Base-by-base conservation (phyloP, 2,113 vertebrate species). In the Elaphurus davidianus region DNA sequence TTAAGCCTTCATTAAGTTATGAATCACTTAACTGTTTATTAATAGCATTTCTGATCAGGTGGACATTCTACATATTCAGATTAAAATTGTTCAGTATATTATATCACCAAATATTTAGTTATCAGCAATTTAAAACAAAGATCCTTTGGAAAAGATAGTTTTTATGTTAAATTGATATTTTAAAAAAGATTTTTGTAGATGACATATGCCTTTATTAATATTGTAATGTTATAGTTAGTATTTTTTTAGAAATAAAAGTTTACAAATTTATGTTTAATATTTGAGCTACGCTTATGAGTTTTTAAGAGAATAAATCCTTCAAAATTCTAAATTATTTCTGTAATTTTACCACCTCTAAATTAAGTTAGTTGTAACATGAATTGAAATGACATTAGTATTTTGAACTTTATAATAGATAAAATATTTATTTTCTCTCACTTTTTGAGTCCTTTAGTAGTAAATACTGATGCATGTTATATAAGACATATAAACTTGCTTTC, bases 1-100 rank as follows among this genome's bases (percentile, higher is more conserved):
- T 97, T 97, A 96, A 98, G 91, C 79, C 76, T 98, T 1, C 4
- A 92, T 98, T 98, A 98, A 97, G 87, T 98, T 78, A 19, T 97
- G 97, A 98, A 98, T 98, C 82, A 97, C 93, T 97, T 98, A 98
- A 97, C 92, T 97, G 86, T 96, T 98, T 98, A 98, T 99, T 98
- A 98, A 98, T 98, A 96, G 96, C 96, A 90, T 96, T 94, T 97
- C 62, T 97, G 96, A 95, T 98, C 97, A 96, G 59, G 36, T 96
- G 87, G 93, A 81, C 23, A 94, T 57, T 50, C 57, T 97, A 83
- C 55, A 98, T 98, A 95, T 91, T 96, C 96, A 97, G 83, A 98
- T 98, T 97, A 98, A 98, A 97, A 97, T 96, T 98, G 43, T 97
- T 97, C 97, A 92, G 30, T 98, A 90, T 98, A 97, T 96, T 97